phyloP scores from a whole-genome alignment of 2,113 vertebrate genomes.

The Phrynosoma platyrhinos region DNA sequence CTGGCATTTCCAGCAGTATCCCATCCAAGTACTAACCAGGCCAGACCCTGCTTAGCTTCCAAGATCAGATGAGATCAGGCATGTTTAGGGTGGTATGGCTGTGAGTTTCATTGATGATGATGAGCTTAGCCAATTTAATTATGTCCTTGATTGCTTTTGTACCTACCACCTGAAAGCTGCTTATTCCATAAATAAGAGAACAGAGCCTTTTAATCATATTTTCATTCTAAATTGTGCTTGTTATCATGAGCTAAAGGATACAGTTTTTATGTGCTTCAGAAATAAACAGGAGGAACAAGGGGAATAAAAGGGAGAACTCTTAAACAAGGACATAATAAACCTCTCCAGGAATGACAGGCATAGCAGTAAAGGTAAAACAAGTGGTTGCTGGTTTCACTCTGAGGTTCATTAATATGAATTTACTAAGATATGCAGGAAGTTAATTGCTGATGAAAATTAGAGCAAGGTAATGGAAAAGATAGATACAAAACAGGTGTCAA shows the following conservation, averaged over 20 bases:
- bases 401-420: constrained; percentile 13
- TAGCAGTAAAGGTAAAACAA: not conserved
- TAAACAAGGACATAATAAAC: not conserved
- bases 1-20: too few relatives aligned
- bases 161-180: not conserved
- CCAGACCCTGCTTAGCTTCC: too few relatives aligned
- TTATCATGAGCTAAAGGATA: constrained; percentile 6
- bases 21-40: too few relatives aligned
- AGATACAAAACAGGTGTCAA: not conserved
- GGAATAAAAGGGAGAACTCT: not conserved
- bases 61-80: too few relatives aligned
- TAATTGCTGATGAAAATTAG: not conserved
- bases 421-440: not conserved
- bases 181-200: not conserved
- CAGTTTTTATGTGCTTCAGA: not conserved
- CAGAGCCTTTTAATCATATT: not conserved
- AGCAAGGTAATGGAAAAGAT: constrained; percentile 5
- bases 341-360: not conserved
- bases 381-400: not conserved
- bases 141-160: not conserved
- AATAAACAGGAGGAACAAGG: not conserved
- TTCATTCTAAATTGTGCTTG: constrained; percentile 5
- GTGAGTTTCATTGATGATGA: not conserved
- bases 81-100: too few relatives aligned
- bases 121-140: not conserved